A percentile compares a stretch with the other conserved stretches of the same genome.
phyloP scores from a whole-genome alignment of 1,140 invertebrate genomes.

The Chironomus tepperi region DNA sequence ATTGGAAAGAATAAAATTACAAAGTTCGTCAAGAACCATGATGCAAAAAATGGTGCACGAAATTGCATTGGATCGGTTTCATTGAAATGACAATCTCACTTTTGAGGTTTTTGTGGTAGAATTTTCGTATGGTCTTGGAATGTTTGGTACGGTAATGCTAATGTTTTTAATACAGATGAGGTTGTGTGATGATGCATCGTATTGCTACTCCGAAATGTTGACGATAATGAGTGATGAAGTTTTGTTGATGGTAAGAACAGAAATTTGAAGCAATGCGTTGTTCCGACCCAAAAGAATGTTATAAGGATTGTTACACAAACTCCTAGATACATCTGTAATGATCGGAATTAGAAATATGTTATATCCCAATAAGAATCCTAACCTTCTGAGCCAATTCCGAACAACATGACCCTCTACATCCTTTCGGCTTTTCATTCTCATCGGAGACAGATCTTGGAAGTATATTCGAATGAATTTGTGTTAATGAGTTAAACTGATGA shows the following conservation, averaged over 20 bases:
- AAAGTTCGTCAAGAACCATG: constrained; percentile 92
- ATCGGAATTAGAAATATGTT: too few relatives aligned
- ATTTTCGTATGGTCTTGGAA: not conserved
- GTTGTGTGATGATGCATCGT: not conserved
- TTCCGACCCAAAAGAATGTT: constrained; percentile 79
- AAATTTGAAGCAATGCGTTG: constrained; percentile 80
- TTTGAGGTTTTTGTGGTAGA: not conserved
- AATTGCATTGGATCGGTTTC: constrained; percentile 28
- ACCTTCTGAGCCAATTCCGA: constrained; percentile 62
- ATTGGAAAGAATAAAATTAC: constrained; percentile 84
- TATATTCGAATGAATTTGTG: constrained; percentile 32
- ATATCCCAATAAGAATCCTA: too few relatives aligned
- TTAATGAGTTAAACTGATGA: constrained; percentile 25
- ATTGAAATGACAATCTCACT: not conserved
- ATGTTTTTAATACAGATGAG: not conserved
- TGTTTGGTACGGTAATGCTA: not conserved
- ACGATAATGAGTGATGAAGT: not conserved
- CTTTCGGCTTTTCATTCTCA: constrained; percentile 35
- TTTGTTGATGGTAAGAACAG: constrained; percentile 49
- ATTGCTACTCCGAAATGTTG: not conserved
- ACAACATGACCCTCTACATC: constrained; percentile 56
- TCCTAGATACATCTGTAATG: constrained; percentile 73
- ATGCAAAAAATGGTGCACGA: constrained; percentile 87
- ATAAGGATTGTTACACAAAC: constrained; percentile 75
- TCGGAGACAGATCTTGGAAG: constrained; percentile 33